Conservation (phyloP, 2,888 invertebrate genomes). For the Caenorhabditis panamensis region DNA sequence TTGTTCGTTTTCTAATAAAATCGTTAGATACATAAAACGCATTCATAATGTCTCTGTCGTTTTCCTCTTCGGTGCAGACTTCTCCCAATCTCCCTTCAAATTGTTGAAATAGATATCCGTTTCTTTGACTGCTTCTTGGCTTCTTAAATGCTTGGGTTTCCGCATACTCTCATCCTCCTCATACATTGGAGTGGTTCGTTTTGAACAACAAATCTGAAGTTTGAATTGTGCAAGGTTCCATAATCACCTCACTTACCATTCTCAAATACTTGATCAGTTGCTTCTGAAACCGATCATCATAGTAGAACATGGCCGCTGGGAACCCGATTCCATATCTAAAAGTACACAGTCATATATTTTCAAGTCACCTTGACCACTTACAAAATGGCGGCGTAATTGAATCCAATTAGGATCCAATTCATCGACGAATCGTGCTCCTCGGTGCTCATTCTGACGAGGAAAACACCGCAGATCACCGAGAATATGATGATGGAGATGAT, state of each 20-base stretch:
- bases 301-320: conserved; percentile 65
- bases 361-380: conserved; percentile 5
- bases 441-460: conserved; percentile 50
- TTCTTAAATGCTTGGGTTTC: not conserved
- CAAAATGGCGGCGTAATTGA: conserved; percentile 65
- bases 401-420: conserved; percentile 66
- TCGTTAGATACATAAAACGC: no score
- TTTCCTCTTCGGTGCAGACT: conserved; percentile 33
- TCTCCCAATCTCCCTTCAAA: conserved; percentile 58
- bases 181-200: conserved; percentile 36
- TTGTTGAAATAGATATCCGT: conserved; percentile 51
- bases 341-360: not conserved
- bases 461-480: conserved; percentile 62
- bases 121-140: conserved; percentile 38
- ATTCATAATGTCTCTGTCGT: not conserved
- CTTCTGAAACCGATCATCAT: conserved; percentile 57
- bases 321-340: conserved; percentile 65
- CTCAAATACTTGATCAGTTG: conserved; percentile 35
- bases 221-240: no score
- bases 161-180: conserved; percentile 29
- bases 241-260: conserved; percentile 19
- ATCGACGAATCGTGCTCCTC: conserved; percentile 58
- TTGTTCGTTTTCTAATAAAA: no score
- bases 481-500: conserved; percentile 61
- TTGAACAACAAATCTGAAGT: conserved; percentile 44